A percentile compares a stretch with the other conserved stretches of the same genome.
Conservation (phyloP, 2,888 invertebrate genomes). For the Phengaris arion region DNA sequence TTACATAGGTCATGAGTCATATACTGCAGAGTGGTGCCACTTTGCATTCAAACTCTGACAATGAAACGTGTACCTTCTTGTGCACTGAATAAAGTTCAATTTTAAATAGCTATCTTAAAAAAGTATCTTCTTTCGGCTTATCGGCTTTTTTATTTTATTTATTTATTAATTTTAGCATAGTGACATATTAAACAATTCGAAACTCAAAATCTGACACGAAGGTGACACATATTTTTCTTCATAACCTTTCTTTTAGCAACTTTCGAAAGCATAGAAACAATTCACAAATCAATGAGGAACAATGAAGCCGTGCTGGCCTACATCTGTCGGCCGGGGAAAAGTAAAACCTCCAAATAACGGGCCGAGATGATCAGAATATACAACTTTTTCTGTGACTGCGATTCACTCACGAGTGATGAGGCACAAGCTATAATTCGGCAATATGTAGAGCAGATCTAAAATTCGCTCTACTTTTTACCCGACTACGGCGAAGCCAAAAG, state of each 20-base stretch:
- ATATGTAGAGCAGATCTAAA: background rate
- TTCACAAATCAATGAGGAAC: constrained; percentile 55
- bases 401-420: background rate
- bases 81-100: too few species aligned
- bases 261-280: constrained; percentile 36
- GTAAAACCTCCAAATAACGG: constrained; percentile 56
- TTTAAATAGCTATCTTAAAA: too few species aligned
- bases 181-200: background rate
- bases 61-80: too few species aligned
- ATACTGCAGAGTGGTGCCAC: too few species aligned
- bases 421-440: background rate
- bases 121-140: too few species aligned
- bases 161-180: too few species aligned
- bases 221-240: constrained; percentile 4
- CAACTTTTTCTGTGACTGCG: background rate
- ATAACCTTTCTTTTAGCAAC: background rate
- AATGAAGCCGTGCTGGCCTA: constrained; percentile 65
- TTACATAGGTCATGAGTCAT: too few species aligned
- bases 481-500: too few species aligned
- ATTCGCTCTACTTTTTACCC: background rate
- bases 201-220: background rate
- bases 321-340: constrained; percentile 53
- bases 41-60: too few species aligned
- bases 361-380: constrained; percentile 40
- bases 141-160: too few species aligned